Evolutionary conservation across 2,888 invertebrate species (phyloP).

Genomic region (Syrista parreyssii): DNA sequence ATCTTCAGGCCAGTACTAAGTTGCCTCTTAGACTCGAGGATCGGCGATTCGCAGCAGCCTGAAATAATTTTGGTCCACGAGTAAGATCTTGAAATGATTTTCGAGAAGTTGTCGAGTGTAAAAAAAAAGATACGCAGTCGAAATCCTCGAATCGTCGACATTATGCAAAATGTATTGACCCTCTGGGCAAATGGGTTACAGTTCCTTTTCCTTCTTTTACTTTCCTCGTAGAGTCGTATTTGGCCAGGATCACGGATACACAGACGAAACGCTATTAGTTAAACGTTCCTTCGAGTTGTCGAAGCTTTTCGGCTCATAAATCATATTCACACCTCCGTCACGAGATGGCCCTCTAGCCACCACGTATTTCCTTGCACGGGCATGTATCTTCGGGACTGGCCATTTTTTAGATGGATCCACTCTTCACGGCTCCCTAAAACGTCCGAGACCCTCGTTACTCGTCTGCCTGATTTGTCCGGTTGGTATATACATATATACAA

Average conservation of each 20-base stretch:
- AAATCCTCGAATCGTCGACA: background rate
- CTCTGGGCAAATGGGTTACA: background rate
- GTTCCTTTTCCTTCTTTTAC: background rate
- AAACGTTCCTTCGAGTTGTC: conserved; percentile 10
- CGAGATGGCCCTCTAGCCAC: conserved; percentile 10
- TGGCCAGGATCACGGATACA: background rate
- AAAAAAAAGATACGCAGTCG: background rate
- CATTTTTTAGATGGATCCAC: conserved; percentile 2
- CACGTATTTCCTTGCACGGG: conserved; percentile 13
- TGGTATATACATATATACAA: background rate
- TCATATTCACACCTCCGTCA: conserved; percentile 22
- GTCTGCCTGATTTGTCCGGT: background rate
- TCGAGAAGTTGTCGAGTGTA: background rate
- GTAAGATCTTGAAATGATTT: background rate
- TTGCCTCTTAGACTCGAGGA: background rate
- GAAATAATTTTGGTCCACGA: background rate
- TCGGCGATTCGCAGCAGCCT: background rate
- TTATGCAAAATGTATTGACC: background rate
- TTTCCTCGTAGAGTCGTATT: background rate
- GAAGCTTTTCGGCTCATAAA: conserved; percentile 17
- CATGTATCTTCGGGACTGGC: conserved; percentile 4
- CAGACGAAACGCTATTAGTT: background rate
- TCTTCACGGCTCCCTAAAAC: background rate
- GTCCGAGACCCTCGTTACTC: background rate
- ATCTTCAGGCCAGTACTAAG: background rate